Conservation (phyloP, 2,797 vertebrate species). For the Pantherophis vulpinus region DNA sequence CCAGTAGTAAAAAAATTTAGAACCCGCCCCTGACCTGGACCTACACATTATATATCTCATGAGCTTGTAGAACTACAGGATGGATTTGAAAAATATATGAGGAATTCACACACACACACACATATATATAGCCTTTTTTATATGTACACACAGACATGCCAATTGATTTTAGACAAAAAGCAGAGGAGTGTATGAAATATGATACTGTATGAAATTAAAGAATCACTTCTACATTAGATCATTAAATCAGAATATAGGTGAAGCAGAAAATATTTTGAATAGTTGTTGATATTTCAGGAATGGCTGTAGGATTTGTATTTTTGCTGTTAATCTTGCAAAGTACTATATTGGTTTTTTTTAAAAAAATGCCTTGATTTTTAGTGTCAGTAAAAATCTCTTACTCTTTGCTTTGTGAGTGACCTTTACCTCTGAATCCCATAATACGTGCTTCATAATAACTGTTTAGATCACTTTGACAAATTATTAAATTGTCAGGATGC, state of each 20-base stretch:
- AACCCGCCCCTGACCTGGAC: background rate
- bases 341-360: conserved; percentile 43
- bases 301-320: conserved; percentile 35
- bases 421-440: conserved; percentile 68
- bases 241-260: background rate
- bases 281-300: conserved; percentile 16
- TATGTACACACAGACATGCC: background rate
- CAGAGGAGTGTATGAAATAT: background rate
- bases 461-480: conserved; percentile 67
- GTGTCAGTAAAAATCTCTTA: conserved; percentile 52
- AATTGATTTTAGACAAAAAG: background rate
- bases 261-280: conserved; percentile 3
- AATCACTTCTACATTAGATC: conserved; percentile 37
- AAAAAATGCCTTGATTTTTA: conserved; percentile 55
- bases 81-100: background rate
- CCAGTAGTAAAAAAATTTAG: too few relatives aligned
- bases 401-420: conserved; percentile 48
- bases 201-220: conserved; percentile 24
- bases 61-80: background rate
- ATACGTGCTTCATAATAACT: conserved; percentile 65
- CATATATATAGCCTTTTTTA: background rate
- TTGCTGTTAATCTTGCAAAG: conserved; percentile 40
- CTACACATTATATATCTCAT: background rate
- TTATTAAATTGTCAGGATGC: conserved; percentile 69
- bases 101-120: background rate